A percentile compares a stretch with the other conserved stretches of the same genome.
These are phyloP conservation scores for Tetrao urogallus DNA, from an alignment of 2,113 vertebrate genomes.

Conservation along the genomic window DNA sequence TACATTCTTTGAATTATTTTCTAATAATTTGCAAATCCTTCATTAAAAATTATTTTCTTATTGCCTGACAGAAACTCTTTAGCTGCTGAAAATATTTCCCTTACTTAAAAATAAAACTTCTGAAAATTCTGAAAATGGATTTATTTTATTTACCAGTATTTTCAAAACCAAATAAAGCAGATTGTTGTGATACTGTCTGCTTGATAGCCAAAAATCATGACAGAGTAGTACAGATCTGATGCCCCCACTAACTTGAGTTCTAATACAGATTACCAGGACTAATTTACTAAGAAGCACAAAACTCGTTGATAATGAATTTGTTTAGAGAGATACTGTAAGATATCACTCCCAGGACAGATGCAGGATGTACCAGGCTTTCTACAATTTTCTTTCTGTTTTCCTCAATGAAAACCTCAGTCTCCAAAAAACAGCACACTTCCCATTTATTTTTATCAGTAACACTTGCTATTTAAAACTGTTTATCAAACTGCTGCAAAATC, in stretches of 20 bases:
- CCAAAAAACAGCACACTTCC: not conserved
- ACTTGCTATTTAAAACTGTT: slow-evolving; percentile 20
- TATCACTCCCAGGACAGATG: not conserved
- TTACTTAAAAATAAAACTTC: not conserved
- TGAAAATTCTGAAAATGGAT: not conserved
- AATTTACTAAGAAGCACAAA: not conserved
- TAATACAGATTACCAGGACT: not conserved
- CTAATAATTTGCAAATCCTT: not conserved
- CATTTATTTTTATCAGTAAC: not conserved
- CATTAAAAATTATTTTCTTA: not conserved
- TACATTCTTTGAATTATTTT: not conserved
- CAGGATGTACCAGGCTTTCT: not conserved
- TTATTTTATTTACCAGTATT: not conserved
- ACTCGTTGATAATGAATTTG: not conserved
- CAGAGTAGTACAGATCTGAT: rapidly evolving
- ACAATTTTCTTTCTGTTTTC: not conserved
- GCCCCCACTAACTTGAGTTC: not conserved
- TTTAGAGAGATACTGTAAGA: not conserved
- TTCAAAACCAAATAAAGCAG: not conserved
- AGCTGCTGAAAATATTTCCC: not conserved
- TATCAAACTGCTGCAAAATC: not conserved
- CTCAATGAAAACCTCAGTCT: not conserved
- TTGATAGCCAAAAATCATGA: not conserved
- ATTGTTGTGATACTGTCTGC: rapidly evolving
- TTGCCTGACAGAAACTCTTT: not conserved